Percentiles rank a stretch among this genome's conserved stretches.
These are phyloP conservation scores for Aleiodes alternator DNA, from an alignment of 2,888 invertebrate species.

Conservation along the genomic window DNA sequence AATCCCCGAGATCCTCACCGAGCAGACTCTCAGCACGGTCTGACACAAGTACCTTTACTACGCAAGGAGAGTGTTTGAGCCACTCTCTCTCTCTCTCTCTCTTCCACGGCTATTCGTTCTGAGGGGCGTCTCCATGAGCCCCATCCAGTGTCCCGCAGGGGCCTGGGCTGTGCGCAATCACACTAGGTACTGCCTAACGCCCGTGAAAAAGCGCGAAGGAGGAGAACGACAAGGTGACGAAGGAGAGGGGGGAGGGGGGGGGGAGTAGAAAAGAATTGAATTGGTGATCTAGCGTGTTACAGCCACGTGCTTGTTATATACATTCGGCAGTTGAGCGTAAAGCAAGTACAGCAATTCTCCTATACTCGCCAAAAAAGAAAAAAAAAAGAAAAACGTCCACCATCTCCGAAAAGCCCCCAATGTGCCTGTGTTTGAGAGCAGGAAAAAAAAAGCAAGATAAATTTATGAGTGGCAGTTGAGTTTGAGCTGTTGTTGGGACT, in stretches of 20 bases:
- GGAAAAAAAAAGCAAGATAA: slow-evolving; percentile 1
- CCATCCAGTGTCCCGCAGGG: slow-evolving; percentile 41
- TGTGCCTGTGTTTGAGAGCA: too few relatives aligned
- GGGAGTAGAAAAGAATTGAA: slow-evolving; percentile 42
- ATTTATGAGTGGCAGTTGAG: slow-evolving; percentile 38
- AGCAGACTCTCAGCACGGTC: too few relatives aligned
- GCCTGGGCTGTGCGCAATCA: slow-evolving; percentile 38
- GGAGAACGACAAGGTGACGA: neutral
- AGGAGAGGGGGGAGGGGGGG: slow-evolving; percentile 29
- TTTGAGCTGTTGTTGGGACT: slow-evolving; percentile 51
- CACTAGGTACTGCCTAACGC: slow-evolving; percentile 44
- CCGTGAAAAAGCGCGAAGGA: slow-evolving; percentile 13
- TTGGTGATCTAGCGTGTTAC: slow-evolving; percentile 61
- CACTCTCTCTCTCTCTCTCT: slow-evolving; percentile 26
- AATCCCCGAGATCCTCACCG: too few relatives aligned
- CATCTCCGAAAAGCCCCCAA: neutral
- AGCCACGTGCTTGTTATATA: slow-evolving; percentile 62
- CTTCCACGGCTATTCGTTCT: slow-evolving; percentile 49
- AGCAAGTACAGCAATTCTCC: slow-evolving; percentile 9
- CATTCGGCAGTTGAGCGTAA: slow-evolving; percentile 42
- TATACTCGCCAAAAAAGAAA: neutral
- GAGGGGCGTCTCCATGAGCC: slow-evolving; percentile 54
- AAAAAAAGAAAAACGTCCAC: neutral
- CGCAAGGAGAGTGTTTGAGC: slow-evolving; percentile 14
- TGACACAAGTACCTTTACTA: neutral